Percentiles rank a stretch among this genome's conserved stretches.
Conservation (phyloP, 2,888 invertebrate genomes). For the Heliconius cydno region DNA sequence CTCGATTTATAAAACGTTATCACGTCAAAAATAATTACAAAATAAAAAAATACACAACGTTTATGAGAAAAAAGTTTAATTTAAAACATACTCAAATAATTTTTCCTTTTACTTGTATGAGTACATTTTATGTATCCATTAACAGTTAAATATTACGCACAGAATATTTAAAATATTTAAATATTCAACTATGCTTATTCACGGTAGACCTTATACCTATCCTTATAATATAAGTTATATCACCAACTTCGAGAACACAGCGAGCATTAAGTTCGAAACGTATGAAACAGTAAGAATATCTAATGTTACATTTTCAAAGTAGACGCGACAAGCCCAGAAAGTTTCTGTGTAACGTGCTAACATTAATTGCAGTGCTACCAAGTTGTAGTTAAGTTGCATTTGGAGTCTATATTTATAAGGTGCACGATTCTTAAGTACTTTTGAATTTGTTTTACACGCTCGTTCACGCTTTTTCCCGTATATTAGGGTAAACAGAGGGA, state of each 20-base stretch:
- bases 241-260: slow-evolving; percentile 9
- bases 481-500: neutral
- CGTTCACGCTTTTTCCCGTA: neutral
- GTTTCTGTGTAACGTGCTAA: slow-evolving; percentile 48
- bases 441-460: neutral
- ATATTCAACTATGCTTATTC: neutral
- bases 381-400: slow-evolving; percentile 49
- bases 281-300: slow-evolving; percentile 37
- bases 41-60: neutral
- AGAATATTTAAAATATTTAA: neutral
- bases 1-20: neutral
- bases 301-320: slow-evolving; percentile 37
- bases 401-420: slow-evolving; percentile 49
- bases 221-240: neutral
- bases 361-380: slow-evolving; percentile 55
- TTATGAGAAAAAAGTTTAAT: neutral
- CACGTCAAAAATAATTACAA: neutral
- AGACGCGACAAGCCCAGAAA: slow-evolving; percentile 38
- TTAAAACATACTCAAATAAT: neutral
- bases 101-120: neutral
- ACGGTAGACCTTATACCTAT: neutral
- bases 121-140: neutral
- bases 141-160: neutral
- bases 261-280: slow-evolving; percentile 22
- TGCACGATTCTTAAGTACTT: slow-evolving; percentile 33